These are phyloP conservation scores for Coleophora flavipennella DNA, from an alignment of 2,888 invertebrate species.

Conservation along the genomic window DNA sequence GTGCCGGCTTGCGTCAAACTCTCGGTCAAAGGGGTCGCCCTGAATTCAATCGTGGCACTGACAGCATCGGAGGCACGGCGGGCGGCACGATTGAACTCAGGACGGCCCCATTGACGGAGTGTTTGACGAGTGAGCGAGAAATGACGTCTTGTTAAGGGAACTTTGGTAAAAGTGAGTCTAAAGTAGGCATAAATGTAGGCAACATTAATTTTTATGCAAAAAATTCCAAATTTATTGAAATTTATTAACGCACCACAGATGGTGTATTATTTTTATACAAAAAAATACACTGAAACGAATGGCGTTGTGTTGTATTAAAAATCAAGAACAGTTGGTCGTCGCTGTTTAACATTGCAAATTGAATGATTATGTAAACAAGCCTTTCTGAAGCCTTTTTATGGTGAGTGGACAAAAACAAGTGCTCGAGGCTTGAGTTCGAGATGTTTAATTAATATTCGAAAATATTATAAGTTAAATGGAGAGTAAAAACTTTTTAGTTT, in stretches of 20 bases:
- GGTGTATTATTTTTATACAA: slow-evolving; percentile 25
- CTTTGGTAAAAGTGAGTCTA: too few species aligned
- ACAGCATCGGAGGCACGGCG: too few species aligned
- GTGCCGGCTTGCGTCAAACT: too few species aligned
- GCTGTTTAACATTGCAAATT: slow-evolving; percentile 68
- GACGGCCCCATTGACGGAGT: too few species aligned
- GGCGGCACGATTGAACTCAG: too few species aligned
- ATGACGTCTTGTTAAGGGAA: too few species aligned
- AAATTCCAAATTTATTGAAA: slow-evolving; percentile 30
- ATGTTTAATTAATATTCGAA: slow-evolving; percentile 50
- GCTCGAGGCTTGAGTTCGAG: slow-evolving; percentile 12
- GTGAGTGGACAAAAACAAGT: slow-evolving; percentile 37
- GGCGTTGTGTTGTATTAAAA: slow-evolving; percentile 37
- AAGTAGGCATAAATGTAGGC: too few species aligned
- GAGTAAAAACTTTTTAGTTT: too few species aligned
- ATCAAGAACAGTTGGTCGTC: slow-evolving; percentile 45
- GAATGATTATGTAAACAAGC: slow-evolving; percentile 65
- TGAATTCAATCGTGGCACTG: too few species aligned
- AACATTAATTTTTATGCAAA: too few species aligned
- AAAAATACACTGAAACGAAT: slow-evolving; percentile 22
- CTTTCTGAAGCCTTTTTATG: slow-evolving; percentile 49
- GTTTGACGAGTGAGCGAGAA: too few species aligned
- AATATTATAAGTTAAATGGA: slow-evolving; percentile 37
- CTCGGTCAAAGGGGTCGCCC: too few species aligned
- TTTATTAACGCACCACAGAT: slow-evolving; percentile 26